Percentiles rank a stretch among this genome's conserved stretches.
These are phyloP conservation scores for Ooceraea biroi DNA, from an alignment of 1,140 invertebrate species.

Conservation along the genomic window DNA sequence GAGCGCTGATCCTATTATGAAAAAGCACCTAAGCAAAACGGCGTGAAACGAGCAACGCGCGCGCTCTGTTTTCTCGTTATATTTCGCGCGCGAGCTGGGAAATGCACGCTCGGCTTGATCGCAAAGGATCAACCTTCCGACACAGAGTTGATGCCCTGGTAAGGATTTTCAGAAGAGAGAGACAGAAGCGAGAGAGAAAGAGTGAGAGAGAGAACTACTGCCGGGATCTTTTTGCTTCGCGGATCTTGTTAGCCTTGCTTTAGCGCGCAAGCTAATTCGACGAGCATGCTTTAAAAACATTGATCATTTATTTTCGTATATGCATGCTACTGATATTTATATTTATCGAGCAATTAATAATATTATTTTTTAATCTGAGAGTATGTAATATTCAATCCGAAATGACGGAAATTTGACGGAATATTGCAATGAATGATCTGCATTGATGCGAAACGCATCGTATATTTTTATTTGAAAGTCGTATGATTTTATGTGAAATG, in stretches of 20 bases:
- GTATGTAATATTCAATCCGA: background rate
- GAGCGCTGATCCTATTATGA: constrained; percentile 41
- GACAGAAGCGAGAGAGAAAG: too few relatives aligned
- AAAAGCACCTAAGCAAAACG: constrained; percentile 42
- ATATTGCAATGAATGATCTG: background rate
- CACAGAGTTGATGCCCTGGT: constrained; percentile 29
- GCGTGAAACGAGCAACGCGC: constrained; percentile 29
- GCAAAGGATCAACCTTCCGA: constrained; percentile 48
- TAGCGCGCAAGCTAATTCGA: constrained; percentile 31
- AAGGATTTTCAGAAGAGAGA: constrained; percentile 49
- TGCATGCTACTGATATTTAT: background rate
- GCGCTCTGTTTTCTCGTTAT: too few relatives aligned
- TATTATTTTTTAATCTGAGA: background rate
- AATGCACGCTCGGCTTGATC: constrained; percentile 47
- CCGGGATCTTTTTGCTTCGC: constrained; percentile 9
- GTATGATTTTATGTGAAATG: background rate
- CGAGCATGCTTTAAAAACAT: constrained; percentile 5
- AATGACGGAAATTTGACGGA: background rate
- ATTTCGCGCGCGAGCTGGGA: constrained; percentile 19
- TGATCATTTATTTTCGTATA: background rate
- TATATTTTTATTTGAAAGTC: constrained; percentile 5
- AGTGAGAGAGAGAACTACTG: background rate
- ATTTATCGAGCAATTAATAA: background rate
- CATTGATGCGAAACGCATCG: background rate
- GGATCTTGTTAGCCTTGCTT: constrained; percentile 57